phyloP scores from a whole-genome alignment of 2,113 vertebrate genomes.

The Hemicordylus capensis region DNA sequence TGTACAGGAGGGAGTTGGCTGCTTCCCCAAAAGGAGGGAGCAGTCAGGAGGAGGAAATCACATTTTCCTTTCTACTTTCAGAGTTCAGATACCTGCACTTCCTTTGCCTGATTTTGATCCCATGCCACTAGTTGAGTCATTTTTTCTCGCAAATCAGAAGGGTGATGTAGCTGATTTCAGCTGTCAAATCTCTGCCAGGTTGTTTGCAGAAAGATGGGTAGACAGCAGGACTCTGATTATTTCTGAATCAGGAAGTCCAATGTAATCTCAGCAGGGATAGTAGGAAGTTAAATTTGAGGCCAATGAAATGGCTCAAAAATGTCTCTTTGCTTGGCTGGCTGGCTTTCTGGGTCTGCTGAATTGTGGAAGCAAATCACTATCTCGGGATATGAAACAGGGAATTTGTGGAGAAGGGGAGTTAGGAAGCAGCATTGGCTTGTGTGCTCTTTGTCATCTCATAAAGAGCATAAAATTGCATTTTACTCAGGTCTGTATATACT shows the following conservation, averaged over 20 bases:
- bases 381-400: not conserved
- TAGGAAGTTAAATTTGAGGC: not conserved
- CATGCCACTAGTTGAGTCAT: rapidly evolving
- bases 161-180: not conserved
- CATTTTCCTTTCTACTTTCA: not conserved
- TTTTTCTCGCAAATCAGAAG: not conserved
- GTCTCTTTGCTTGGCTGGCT: not conserved
- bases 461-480: not conserved
- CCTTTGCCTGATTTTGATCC: not conserved
- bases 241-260: not conserved
- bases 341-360: not conserved
- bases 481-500: not conserved
- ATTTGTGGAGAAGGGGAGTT: not conserved
- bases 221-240: not conserved
- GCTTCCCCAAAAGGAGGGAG: not conserved
- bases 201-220: not conserved
- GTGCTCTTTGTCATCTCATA: not conserved
- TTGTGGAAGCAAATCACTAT: not conserved
- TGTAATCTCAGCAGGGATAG: not conserved
- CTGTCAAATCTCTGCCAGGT: not conserved
- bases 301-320: not conserved
- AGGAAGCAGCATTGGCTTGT: not conserved
- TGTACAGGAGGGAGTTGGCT: not conserved
- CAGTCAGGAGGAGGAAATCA: not conserved
- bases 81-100: not conserved